Base-by-base conservation (phyloP, 2,113 vertebrate species). In the Seriola aureovittata region DNA sequence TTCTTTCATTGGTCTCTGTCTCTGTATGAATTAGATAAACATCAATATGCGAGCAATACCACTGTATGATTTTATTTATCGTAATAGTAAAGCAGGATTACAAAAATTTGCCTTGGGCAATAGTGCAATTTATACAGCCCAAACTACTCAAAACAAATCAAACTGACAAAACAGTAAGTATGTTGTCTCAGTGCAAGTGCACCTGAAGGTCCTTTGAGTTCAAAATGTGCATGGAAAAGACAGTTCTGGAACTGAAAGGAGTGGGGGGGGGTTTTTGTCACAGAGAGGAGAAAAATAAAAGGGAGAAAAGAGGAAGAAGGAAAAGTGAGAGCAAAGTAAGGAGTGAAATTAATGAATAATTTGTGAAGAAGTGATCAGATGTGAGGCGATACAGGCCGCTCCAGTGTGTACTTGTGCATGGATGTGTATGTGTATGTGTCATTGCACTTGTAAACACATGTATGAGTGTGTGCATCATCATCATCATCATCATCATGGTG, bases 401-500 rank as follows among this genome's bases (percentile, higher is more conserved):
- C 5, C 44, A 52, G 5, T 50, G 1, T 67, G 29, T 52, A 3
- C n/a, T 36, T 29, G 29, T 29, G 29, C 9, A 17, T 68, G 16
- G 9, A 62, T 17, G 5, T 55, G 32, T 78, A 62, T 44, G 25
- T 54, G 25, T 12, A 55, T 50, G 54, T 65, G 71, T 78, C 12
- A 17, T 44, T 60, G 23, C 59, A 65, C 68, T 71, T n/a, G 23
- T 46, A 66, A 78, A 64, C 63, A 77, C 68, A 86, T 74, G 52
- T 25, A 70, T 58, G 65, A 59, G 34, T 46, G 58, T 82, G 50
- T 66, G 76, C 34, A 36, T 40, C 2, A 42, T 63, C 75, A 66
- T 67, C 76, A 68, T 75, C 38, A 71, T 82, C 63, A 87, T 85
- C 21, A 78, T 38, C 32, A 55, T 69, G 64, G 70, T 65, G 75